phyloP scores from a whole-genome alignment of 2,888 invertebrate genomes.

The Idaea aversata region DNA sequence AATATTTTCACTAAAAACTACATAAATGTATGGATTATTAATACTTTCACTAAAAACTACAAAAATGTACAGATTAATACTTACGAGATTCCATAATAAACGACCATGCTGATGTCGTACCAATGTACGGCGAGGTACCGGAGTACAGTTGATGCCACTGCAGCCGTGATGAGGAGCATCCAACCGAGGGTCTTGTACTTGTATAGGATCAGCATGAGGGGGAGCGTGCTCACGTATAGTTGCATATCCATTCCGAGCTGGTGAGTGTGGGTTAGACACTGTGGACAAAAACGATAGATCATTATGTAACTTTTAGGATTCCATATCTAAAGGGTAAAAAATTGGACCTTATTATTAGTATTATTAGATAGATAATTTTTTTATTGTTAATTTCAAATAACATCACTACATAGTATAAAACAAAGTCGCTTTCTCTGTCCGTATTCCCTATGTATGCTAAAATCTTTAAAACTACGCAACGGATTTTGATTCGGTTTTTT shows the following conservation, averaged over 20 bases:
- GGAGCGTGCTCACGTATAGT: constrained; percentile 72
- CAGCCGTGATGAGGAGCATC: constrained; percentile 51
- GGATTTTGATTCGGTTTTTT: no score
- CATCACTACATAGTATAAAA: no score
- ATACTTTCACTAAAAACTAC: no score
- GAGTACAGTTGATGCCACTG: constrained; percentile 66
- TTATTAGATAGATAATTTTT: no score
- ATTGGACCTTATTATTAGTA: no score
- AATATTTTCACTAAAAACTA: no score
- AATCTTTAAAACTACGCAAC: no score
- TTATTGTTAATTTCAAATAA: no score
- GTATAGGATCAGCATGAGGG: constrained; percentile 73
- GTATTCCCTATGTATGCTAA: no score
- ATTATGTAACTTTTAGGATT: no score
- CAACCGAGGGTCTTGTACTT: constrained; percentile 59
- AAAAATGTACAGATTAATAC: constrained; percentile 36
- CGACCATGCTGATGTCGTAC: constrained; percentile 77
- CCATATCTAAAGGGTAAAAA: no score
- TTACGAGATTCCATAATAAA: constrained; percentile 79
- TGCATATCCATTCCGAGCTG: constrained; percentile 82
- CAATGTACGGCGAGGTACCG: constrained; percentile 68
- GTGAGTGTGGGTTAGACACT: constrained; percentile 81
- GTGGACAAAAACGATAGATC: constrained; percentile 28
- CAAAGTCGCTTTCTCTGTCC: no score
- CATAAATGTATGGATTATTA: neutral